A percentile compares a stretch with the other conserved stretches of the same genome.
These are phyloP conservation scores for Nyctibius bracteatus DNA, from an alignment of 2,113 vertebrate genomes.

Conservation along the genomic window DNA sequence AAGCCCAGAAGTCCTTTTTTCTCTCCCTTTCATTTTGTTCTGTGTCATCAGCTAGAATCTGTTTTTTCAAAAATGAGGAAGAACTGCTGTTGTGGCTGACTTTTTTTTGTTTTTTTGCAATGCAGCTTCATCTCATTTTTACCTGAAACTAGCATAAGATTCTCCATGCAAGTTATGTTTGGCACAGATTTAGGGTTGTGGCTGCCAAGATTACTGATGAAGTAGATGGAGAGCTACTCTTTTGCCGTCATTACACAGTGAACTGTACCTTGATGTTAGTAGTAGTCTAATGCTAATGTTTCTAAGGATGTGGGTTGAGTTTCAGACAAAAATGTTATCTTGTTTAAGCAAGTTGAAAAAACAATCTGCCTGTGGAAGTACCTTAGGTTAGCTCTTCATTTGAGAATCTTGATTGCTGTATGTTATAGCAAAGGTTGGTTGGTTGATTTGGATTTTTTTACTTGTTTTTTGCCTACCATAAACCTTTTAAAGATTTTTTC, in stretches of 20 bases:
- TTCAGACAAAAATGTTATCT: not conserved
- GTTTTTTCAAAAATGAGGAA: not conserved
- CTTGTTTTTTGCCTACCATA: not conserved
- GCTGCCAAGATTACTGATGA: not conserved
- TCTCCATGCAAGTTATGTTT: not conserved
- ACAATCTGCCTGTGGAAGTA: not conserved
- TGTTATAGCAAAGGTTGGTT: not conserved
- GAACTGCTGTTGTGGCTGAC: not conserved
- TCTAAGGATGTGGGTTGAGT: not conserved
- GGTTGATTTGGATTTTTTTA: not conserved
- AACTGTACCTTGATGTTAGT: not conserved
- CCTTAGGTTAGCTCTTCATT: not conserved
- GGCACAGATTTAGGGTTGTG: not conserved
- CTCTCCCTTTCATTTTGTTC: fast-evolving
- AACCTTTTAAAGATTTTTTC: not conserved
- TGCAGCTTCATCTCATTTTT: not conserved
- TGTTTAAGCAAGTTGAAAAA: not conserved
- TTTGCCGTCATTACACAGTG: not conserved
- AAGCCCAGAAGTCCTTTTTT: not conserved
- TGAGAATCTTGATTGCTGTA: not conserved
- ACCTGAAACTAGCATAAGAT: not conserved
- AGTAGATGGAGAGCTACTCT: not conserved
- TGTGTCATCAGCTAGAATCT: not conserved
- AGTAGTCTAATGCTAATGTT: not conserved
- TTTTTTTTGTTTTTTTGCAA: not conserved